Evolutionary conservation across 1,140 invertebrate species (phyloP), one percentile per base, ranked within the genome.

Genomic region (Dendrolimus kikuchii): DNA sequence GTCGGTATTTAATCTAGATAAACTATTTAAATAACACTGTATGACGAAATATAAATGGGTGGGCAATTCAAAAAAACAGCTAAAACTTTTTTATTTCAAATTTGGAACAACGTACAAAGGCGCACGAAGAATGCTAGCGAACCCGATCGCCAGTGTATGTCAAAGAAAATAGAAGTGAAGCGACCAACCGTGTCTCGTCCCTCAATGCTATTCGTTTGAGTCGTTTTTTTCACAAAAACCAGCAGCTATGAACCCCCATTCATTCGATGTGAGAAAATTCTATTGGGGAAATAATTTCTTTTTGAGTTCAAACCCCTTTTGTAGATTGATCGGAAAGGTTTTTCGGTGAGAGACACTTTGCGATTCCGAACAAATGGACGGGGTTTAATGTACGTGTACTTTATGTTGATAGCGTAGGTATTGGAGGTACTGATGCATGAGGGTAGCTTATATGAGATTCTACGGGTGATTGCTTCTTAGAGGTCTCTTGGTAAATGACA

Each of bases 211-310:
- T 55, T 55, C 68, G 62, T 75, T 70, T 66, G 64, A 76, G 67
- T 67, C 60, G 57, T 64, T 74, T 74, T 23, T 76, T 73, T 77
- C 70, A 75, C 64, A 72, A 67, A 74, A 77, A 68, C 68, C 74
- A 71, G 68, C 70, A 64, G 60, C 61, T 68, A 67, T 71, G 67
- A 69, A 73, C 68, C 65, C 74, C 62, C 64, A 61, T 68, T 70
- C 51, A 57, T 59, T 65, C 57, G 55, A 63, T 63, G 67, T 63
- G 68, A 68, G 64, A 68, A 74, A 75, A 76, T 75, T 76, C 74
- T 74, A 79, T 74, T 68, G 68, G 57, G 51, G 64, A 77, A 70
- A 74, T 77, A 70, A 77, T 77, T 73, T 62, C 57, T 58, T 66
- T 68, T 61, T 61, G 56, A 6, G 42, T 52, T 49, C 53, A 52